Base-by-base conservation (phyloP, 2,797 vertebrate genomes). In the Syncerus caffer region DNA sequence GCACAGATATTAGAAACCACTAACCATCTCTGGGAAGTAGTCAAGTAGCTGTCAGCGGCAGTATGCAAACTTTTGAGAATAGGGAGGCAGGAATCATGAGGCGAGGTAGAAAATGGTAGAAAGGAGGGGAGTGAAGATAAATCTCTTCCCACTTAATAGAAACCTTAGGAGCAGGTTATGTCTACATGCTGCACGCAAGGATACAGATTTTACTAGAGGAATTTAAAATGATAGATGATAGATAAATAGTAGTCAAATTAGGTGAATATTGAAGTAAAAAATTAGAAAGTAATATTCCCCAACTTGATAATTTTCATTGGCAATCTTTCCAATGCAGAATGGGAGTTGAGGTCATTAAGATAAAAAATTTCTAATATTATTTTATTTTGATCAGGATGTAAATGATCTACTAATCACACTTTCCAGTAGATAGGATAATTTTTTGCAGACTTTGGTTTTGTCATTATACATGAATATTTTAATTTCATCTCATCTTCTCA, bases 391-490 rank as follows among this genome's bases (percentile, higher is more conserved):
- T 91, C 31, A 87, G 14, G 3, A 3, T 0, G 19, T 91, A 88
- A 60, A 85, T 45, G 23, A 89, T 84, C 15, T 17, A 71, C 58
- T 83, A 87, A 50, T 74, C 47, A 89, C 27, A 15, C 13, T 93
- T 11, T 7, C 7, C 38, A 58, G 29, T n/a, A 42, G 29, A 25
- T 51, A 64, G 11, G 47, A 58, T 34, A 58, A 53, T 58, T 87
- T 57, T 85, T 94, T 80, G 85, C 3, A 85, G 92, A 74, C 0
- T 2, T 50, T 34, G 1, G 55, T 79, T 97, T 55, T 92, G 74
- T 89, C 84, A 53, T 64, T 83, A 29, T 5, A 89, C 12, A 17
- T 51, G 47, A 58, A 57, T 92, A 80, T 80, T 94, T 96, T 94
- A 50, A 92, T 91, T 86, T 89, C 50, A 57, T 27, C 31, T 93